Percentiles rank a stretch among this genome's conserved stretches.
These are phyloP conservation scores for Hipposideros armiger DNA, from an alignment of 2,113 vertebrate genomes.

Conservation along the genomic window DNA sequence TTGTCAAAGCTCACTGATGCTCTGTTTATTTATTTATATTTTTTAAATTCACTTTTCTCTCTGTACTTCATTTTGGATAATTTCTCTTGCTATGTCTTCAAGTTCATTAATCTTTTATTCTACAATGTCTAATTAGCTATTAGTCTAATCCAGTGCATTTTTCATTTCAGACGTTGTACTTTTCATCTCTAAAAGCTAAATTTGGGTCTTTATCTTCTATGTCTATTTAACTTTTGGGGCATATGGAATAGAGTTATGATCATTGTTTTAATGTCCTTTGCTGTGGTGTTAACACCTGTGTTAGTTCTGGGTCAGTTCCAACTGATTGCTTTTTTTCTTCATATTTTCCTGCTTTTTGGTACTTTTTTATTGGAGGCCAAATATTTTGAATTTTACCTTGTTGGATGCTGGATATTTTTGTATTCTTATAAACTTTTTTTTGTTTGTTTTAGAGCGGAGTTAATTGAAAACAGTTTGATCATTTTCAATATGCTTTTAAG, in stretches of 20 bases:
- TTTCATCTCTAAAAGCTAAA: neutral
- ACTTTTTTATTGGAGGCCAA: neutral
- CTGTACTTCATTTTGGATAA: neutral
- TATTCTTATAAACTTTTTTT: slow-evolving; percentile 7
- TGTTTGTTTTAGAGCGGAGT: neutral
- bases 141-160: neutral
- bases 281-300: neutral
- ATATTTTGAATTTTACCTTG: neutral
- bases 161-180: neutral
- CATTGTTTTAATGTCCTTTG: neutral
- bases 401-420: slow-evolving; percentile 26
- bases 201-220: neutral
- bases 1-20: neutral
- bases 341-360: neutral
- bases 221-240: neutral
- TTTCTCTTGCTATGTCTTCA: slow-evolving; percentile 34
- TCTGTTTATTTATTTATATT: neutral
- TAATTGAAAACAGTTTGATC: slow-evolving; percentile 2
- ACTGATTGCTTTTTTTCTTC: neutral
- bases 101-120: neutral
- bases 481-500: neutral
- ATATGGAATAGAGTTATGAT: neutral
- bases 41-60: neutral
- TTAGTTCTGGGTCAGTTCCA: neutral
- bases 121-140: neutral